These are phyloP conservation scores for Priocnemis perturbator DNA, from an alignment of 2,888 invertebrate genomes.

Conservation along the genomic window DNA sequence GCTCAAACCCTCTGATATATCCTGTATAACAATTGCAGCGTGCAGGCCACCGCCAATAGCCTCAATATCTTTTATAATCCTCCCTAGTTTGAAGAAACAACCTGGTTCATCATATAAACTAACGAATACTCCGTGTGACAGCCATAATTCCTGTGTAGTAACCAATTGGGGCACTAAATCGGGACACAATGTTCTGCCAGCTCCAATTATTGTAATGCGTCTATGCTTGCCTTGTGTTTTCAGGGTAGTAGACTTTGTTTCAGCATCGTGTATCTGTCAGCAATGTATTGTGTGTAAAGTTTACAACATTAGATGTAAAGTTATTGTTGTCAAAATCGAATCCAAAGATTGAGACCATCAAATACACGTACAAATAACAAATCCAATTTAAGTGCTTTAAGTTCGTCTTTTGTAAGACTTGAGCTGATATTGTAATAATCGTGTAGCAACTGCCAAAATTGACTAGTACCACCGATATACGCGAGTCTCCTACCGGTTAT, in stretches of 20 bases:
- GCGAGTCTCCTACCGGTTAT: slow-evolving; percentile 77
- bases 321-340: not conserved
- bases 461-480: slow-evolving; percentile 79
- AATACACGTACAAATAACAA: slow-evolving; percentile 54
- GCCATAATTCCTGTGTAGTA: slow-evolving; percentile 53
- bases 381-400: slow-evolving; percentile 61
- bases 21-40: slow-evolving; percentile 73
- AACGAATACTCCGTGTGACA: slow-evolving; percentile 57
- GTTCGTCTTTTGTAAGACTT: slow-evolving; percentile 62
- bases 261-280: slow-evolving; percentile 27
- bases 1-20: slow-evolving; percentile 76
- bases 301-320: not conserved
- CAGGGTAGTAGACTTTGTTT: slow-evolving; percentile 3
- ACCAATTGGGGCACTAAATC: slow-evolving; percentile 64
- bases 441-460: slow-evolving; percentile 80
- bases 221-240: slow-evolving; percentile 31
- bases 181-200: slow-evolving; percentile 53
- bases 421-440: slow-evolving; percentile 78
- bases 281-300: not conserved
- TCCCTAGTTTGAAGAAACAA: slow-evolving; percentile 53
- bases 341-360: too few species aligned
- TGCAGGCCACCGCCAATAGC: slow-evolving; percentile 43
- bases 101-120: slow-evolving; percentile 63
- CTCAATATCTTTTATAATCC: slow-evolving; percentile 47
- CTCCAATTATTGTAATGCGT: slow-evolving; percentile 63